Conservation (phyloP, 2,797 vertebrate genomes). For the Chrysocyon brachyurus region DNA sequence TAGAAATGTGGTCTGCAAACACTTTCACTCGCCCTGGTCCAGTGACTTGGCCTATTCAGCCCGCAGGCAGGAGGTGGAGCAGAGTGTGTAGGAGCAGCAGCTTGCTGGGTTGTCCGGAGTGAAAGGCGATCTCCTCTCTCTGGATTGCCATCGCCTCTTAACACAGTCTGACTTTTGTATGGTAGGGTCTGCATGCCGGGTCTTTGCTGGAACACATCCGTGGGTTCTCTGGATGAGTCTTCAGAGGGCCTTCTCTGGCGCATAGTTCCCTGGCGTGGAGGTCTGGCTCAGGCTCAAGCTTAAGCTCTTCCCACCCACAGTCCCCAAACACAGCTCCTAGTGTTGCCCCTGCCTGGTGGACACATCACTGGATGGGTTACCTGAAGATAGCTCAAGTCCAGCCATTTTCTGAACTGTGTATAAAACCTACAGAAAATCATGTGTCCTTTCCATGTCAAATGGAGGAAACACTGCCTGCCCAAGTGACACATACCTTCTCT, state of each 20-base stretch:
- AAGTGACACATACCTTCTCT: not conserved
- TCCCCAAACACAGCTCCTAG: not conserved
- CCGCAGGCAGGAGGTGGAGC: not conserved
- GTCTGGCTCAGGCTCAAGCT: not conserved
- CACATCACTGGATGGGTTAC: not conserved
- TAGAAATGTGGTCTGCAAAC: not conserved
- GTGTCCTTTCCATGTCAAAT: not conserved
- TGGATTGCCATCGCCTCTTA: not conserved
- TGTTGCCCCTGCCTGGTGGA: not conserved
- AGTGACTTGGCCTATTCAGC: not conserved
- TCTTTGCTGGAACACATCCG: not conserved
- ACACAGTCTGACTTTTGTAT: not conserved
- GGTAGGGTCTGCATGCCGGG: rapidly evolving
- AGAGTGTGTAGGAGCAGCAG: no score
- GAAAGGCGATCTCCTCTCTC: not conserved
- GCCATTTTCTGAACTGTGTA: conserved; percentile 3
- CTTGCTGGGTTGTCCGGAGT: not conserved
- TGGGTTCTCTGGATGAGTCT: not conserved
- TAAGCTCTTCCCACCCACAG: not conserved
- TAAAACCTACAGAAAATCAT: not conserved
- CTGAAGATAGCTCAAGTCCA: not conserved
- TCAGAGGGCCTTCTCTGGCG: not conserved
- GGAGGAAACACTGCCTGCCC: not conserved
- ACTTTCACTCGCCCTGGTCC: not conserved
- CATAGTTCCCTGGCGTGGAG: not conserved